These are phyloP conservation scores for Anoplolepis gracilipes DNA, from an alignment of 1,140 invertebrate genomes.

Conservation along the genomic window DNA sequence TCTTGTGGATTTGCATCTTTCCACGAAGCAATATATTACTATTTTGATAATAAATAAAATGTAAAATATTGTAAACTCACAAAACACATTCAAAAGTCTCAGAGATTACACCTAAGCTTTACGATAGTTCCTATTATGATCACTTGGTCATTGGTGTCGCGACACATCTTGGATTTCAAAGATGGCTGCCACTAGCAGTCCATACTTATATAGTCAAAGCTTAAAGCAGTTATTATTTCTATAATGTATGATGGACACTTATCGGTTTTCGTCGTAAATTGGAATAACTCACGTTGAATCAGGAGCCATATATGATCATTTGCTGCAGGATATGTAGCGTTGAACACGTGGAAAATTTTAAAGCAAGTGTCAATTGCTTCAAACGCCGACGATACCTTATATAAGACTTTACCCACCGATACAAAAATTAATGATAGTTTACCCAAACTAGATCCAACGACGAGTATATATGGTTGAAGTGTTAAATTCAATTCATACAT, in stretches of 20 bases:
- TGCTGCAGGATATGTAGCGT: constrained; percentile 10
- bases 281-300: constrained; percentile 13
- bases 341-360: neutral
- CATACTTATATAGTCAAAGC: too few relatives aligned
- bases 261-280: neutral
- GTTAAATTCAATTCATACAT: neutral
- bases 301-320: constrained; percentile 15
- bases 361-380: neutral
- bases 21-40: neutral
- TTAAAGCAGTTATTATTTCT: neutral
- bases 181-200: too few relatives aligned
- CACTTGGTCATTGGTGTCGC: neutral
- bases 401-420: neutral
- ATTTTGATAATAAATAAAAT: too few relatives aligned
- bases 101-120: neutral
- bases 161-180: too few relatives aligned
- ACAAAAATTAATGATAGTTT: constrained; percentile 24
- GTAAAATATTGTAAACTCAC: neutral
- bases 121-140: neutral
- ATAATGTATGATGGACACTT: neutral
- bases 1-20: neutral
- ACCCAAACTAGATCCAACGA: neutral
- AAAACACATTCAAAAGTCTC: too few relatives aligned
- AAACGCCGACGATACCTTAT: constrained; percentile 5
- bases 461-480: constrained; percentile 9